Evolutionary conservation across 2,113 vertebrate species (phyloP).

Genomic region (Oxyruncus cristatus): DNA sequence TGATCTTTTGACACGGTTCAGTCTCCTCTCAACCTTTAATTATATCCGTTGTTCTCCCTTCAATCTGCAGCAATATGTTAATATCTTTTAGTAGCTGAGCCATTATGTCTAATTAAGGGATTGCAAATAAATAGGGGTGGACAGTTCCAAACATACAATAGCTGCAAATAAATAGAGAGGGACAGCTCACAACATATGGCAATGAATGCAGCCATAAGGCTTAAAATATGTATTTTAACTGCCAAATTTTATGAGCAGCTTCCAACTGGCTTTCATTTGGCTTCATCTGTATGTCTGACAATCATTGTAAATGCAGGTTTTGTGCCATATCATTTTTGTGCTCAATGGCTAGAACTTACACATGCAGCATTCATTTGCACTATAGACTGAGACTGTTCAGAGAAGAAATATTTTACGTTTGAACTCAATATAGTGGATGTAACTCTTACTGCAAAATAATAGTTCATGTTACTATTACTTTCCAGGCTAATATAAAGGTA

Average conservation of each 20-base stretch:
- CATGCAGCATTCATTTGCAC: background rate
- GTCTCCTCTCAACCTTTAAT: slow-evolving; percentile 29
- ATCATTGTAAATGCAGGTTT: background rate
- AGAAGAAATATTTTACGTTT: background rate
- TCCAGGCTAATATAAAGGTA: background rate
- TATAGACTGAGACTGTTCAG: background rate
- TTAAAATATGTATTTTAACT: slow-evolving; percentile 46
- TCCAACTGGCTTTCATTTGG: slow-evolving; percentile 42
- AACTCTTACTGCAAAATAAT: background rate
- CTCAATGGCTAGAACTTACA: background rate
- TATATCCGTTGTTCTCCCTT: slow-evolving; percentile 20
- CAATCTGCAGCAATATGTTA: slow-evolving; percentile 50
- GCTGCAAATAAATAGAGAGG: slow-evolving; percentile 46
- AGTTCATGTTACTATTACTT: background rate
- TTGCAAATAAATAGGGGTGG: slow-evolving; percentile 46
- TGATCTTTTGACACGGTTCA: slow-evolving; percentile 40
- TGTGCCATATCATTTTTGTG: background rate
- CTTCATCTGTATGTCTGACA: background rate
- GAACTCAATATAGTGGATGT: rapidly evolving
- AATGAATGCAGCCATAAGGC: slow-evolving; percentile 44
- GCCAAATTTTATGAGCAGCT: slow-evolving; percentile 32
- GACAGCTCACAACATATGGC: slow-evolving; percentile 64
- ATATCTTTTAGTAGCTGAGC: slow-evolving; percentile 13
- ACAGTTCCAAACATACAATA: slow-evolving; percentile 41
- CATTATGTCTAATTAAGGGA: slow-evolving; percentile 47